These are phyloP conservation scores for Coelogynopora nodosa DNA, from an alignment of 2,888 invertebrate species.

Conservation along the genomic window DNA sequence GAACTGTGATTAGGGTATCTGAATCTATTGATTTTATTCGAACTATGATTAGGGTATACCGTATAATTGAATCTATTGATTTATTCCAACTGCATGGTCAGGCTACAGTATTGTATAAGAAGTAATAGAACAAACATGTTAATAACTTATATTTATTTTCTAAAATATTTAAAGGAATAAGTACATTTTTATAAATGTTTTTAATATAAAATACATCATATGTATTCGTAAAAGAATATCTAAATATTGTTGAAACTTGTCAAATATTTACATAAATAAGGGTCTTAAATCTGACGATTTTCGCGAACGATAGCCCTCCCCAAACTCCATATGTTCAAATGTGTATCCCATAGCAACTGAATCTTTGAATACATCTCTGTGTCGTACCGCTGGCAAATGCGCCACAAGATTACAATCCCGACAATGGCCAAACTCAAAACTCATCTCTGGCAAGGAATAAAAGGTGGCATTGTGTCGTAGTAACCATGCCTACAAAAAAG, in stretches of 20 bases:
- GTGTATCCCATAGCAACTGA: neutral
- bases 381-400: neutral
- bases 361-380: neutral
- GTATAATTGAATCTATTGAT: no score
- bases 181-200: no score
- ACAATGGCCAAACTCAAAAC: neutral
- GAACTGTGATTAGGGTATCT: no score
- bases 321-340: conserved; percentile 20
- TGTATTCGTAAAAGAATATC: neutral
- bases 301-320: neutral
- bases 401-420: conserved; percentile 2
- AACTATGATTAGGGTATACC: no score
- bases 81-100: no score
- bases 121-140: no score
- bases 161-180: no score
- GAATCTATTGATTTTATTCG: no score
- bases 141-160: no score
- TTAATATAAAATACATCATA: no score
- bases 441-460: neutral
- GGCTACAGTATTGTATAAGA: no score
- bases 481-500: neutral
- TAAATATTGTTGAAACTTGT: neutral
- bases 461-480: neutral
- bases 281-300: neutral
- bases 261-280: neutral